These are phyloP conservation scores for Diachrysia chrysitis DNA, from an alignment of 2,888 invertebrate species.

Conservation along the genomic window DNA sequence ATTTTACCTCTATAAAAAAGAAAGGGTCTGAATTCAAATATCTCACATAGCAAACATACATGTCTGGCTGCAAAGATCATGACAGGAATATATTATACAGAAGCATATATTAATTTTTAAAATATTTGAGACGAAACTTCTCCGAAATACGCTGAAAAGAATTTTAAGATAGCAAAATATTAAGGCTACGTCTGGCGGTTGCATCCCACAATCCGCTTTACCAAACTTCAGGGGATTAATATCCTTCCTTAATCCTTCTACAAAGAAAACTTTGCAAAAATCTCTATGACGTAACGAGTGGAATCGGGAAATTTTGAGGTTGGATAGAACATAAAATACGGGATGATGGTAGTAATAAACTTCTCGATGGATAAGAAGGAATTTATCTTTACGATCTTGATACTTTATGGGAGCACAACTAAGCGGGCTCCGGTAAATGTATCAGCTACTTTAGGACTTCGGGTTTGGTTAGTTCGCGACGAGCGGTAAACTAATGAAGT, in stretches of 20 bases:
- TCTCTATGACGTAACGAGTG: slow-evolving; percentile 38
- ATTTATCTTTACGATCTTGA: slow-evolving; percentile 50
- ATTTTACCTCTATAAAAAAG: too few species aligned
- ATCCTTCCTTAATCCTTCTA: slow-evolving; percentile 45
- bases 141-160: slow-evolving; percentile 16
- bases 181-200: slow-evolving; percentile 20
- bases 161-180: slow-evolving; percentile 25
- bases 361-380: slow-evolving; percentile 45
- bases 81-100: neutral
- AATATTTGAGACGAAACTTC: neutral
- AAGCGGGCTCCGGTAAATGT: slow-evolving; percentile 38
- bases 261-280: slow-evolving; percentile 54
- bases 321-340: slow-evolving; percentile 53
- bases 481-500: neutral
- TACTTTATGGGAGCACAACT: slow-evolving; percentile 34
- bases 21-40: neutral
- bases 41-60: neutral
- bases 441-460: slow-evolving; percentile 26
- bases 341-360: slow-evolving; percentile 47
- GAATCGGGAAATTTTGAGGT: slow-evolving; percentile 40
- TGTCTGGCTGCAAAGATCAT: neutral
- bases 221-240: slow-evolving; percentile 48
- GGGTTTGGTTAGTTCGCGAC: neutral
- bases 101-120: neutral
- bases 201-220: slow-evolving; percentile 45